These are phyloP conservation scores for Drosophila paramelanica DNA, from an alignment of 2,888 invertebrate genomes.

Conservation along the genomic window DNA sequence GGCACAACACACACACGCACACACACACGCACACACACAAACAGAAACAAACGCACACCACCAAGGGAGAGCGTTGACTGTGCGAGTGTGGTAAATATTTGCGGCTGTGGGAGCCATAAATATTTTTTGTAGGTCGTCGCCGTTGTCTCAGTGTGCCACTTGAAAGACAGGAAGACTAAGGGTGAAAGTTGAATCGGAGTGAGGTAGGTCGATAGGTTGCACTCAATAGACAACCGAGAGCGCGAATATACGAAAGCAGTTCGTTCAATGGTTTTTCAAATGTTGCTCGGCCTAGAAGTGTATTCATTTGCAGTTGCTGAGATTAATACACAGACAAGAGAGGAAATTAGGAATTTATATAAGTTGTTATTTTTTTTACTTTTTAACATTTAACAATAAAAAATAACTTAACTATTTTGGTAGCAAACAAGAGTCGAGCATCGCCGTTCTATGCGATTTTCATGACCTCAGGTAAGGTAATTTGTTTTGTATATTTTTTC, in stretches of 20 bases:
- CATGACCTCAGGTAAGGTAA: neutral
- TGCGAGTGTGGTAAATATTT: slow-evolving; percentile 66
- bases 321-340: neutral
- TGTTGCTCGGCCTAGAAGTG: neutral
- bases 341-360: too few species aligned
- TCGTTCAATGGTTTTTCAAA: neutral
- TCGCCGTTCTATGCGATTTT: neutral
- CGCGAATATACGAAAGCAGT: neutral
- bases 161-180: slow-evolving; percentile 21
- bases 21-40: slow-evolving; percentile 6
- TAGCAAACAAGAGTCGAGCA: neutral
- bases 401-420: too few species aligned
- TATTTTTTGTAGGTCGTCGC: slow-evolving; percentile 63
- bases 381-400: neutral
- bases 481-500: neutral
- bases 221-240: slow-evolving; percentile 14
- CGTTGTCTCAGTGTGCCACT: slow-evolving; percentile 58
- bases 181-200: slow-evolving; percentile 21
- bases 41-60: slow-evolving; percentile 1
- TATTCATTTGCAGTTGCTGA: neutral
- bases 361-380: neutral
- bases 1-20: slow-evolving; percentile 21
- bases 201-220: slow-evolving; percentile 40
- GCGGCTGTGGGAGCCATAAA: slow-evolving; percentile 66
- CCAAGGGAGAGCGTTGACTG: slow-evolving; percentile 11